A percentile compares a stretch with the other conserved stretches of the same genome.
phyloP scores from a whole-genome alignment of 2,888 invertebrate species.

The Macaria liturata region DNA sequence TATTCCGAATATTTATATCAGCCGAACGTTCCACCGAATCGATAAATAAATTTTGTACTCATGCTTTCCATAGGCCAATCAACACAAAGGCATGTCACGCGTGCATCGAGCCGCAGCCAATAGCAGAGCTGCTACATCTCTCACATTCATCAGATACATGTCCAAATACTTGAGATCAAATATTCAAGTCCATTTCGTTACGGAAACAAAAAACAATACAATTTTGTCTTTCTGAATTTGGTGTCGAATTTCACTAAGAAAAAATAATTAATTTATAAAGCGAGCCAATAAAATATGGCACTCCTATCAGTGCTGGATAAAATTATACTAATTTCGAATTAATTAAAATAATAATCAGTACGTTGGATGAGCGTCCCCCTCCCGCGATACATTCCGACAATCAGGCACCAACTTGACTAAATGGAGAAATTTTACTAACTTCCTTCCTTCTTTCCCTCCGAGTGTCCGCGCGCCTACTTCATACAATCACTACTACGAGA shows the following conservation, averaged over 20 bases:
- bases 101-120: neutral
- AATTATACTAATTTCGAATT: slow-evolving; percentile 73
- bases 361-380: slow-evolving; percentile 65
- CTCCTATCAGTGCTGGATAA: slow-evolving; percentile 74
- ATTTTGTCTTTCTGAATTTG: slow-evolving; percentile 73
- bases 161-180: slow-evolving; percentile 76
- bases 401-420: slow-evolving; percentile 81
- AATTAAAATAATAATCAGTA: slow-evolving; percentile 76
- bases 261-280: slow-evolving; percentile 62
- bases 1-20: slow-evolving; percentile 21
- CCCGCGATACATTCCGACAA: slow-evolving; percentile 43
- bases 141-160: slow-evolving; percentile 39
- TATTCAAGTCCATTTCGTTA: slow-evolving; percentile 68
- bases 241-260: slow-evolving; percentile 78
- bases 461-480: too few relatives aligned
- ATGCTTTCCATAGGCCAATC: slow-evolving; percentile 60
- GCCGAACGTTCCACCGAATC: slow-evolving; percentile 14
- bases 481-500: too few relatives aligned
- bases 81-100: slow-evolving; percentile 46
- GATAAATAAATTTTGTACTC: slow-evolving; percentile 65
- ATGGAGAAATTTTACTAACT: slow-evolving; percentile 67
- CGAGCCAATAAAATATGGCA: slow-evolving; percentile 81
- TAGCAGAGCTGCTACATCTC: neutral
- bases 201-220: slow-evolving; percentile 57
- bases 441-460: slow-evolving; percentile 58